Percentiles rank a stretch among this genome's conserved stretches.
Conservation (phyloP, 2,888 invertebrate genomes). For the Keiferia lycopersicella region DNA sequence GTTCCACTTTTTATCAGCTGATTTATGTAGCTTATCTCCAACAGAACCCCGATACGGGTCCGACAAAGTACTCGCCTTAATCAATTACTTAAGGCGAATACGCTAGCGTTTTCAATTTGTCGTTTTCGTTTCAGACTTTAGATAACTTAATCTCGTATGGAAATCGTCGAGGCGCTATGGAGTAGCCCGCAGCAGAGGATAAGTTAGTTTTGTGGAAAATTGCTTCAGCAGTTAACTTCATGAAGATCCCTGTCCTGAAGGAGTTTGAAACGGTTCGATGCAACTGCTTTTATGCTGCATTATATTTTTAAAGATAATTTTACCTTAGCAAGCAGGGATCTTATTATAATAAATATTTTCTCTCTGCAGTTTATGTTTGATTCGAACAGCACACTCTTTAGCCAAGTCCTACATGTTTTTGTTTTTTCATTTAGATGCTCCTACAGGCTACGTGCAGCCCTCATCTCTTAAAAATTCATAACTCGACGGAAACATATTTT, state of each 20-base stretch:
- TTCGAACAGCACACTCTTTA: no score
- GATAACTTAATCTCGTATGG: constrained; percentile 36
- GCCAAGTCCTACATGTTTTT: no score
- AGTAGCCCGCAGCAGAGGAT: not conserved
- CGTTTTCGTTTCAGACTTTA: constrained; percentile 42
- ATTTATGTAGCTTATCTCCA: constrained; percentile 69
- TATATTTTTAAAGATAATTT: not conserved
- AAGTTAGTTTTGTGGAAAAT: constrained; percentile 8
- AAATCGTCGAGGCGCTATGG: constrained; percentile 17
- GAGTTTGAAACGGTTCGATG: constrained; percentile 3
- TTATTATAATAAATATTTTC: not conserved
- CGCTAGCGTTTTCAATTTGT: constrained; percentile 60
- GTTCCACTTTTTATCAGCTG: constrained; percentile 62
- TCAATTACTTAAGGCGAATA: constrained; percentile 58
- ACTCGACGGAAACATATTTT: no score
- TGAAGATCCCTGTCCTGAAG: not conserved
- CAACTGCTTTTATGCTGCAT: constrained; percentile 1
- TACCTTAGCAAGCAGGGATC: not conserved
- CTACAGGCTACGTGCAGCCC: no score
- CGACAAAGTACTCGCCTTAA: constrained; percentile 60
- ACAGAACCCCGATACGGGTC: constrained; percentile 53
- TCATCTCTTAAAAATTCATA: no score
- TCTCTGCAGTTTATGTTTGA: no score
- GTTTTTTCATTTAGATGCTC: no score
- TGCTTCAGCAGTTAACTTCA: constrained; percentile 3